phyloP scores from a whole-genome alignment of 2,113 vertebrate species.

The Rhombomys opimus region DNA sequence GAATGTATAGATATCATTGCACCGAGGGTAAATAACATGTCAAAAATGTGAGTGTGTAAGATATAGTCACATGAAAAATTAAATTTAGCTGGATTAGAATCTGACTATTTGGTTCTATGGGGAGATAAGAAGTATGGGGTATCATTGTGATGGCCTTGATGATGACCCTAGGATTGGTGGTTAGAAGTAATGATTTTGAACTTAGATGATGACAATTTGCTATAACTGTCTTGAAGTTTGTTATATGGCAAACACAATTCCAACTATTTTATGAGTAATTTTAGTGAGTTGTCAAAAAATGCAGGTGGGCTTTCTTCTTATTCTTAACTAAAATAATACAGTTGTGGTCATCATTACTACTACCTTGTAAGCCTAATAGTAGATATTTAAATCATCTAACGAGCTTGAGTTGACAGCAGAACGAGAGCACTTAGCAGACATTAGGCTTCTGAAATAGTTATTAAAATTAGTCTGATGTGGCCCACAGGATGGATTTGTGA shows the following conservation, averaged over 20 bases:
- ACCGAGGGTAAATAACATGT: not conserved
- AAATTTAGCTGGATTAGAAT: not conserved
- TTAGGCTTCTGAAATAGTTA: constrained; percentile 51
- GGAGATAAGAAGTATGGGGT: not conserved
- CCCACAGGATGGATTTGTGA: not conserved
- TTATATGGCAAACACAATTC: not conserved
- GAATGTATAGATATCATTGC: not conserved
- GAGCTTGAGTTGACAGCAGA: not conserved
- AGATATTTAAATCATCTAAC: not conserved
- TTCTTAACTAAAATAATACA: not conserved
- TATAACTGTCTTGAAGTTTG: not conserved
- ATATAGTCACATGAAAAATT: not conserved
- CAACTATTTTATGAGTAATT: not conserved
- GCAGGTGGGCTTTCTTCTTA: not conserved
- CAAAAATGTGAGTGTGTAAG: not conserved
- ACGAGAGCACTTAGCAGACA: not conserved
- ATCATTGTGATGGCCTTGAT: not conserved
- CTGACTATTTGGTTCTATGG: not conserved
- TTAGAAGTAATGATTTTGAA: not conserved
- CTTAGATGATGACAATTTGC: not conserved
- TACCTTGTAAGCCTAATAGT: not conserved
- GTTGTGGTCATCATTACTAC: not conserved
- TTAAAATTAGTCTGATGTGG: constrained; percentile 15
- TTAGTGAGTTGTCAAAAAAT: constrained; percentile 17
- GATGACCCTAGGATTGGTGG: not conserved